Percentiles rank a stretch among this genome's conserved stretches.
Evolutionary conservation across 2,797 vertebrate genomes (phyloP).

Genomic region (Orientallactaga sibirica): DNA sequence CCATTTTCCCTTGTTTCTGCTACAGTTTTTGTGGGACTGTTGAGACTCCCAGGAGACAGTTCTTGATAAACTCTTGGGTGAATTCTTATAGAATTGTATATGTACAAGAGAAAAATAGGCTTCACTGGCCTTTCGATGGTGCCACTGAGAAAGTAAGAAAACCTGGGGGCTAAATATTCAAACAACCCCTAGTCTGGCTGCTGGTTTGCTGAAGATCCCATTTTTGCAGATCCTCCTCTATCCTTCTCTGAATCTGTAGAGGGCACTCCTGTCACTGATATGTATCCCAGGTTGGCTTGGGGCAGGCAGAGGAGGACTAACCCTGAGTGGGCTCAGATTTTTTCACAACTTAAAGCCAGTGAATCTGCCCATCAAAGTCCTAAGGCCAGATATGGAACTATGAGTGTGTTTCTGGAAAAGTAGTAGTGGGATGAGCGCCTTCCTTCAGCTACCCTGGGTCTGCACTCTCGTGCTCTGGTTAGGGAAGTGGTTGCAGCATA

Average conservation of each 20-base stretch:
- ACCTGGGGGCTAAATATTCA: not conserved
- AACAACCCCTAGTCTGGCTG: not conserved
- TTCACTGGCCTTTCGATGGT: not conserved
- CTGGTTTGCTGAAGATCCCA: not conserved
- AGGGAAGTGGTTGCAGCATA: not conserved
- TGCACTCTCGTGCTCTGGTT: not conserved
- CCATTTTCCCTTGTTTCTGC: not conserved
- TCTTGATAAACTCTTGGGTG: constrained; percentile 17
- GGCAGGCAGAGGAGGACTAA: constrained; percentile 1
- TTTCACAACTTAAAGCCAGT: not conserved
- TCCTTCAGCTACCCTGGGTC: not conserved
- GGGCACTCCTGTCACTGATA: constrained; percentile 78
- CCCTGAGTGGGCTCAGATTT: not conserved
- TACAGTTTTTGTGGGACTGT: not conserved
- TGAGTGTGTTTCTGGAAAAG: not conserved
- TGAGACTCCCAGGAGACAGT: constrained; percentile 28
- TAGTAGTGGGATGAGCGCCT: not conserved
- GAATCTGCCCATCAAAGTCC: not conserved
- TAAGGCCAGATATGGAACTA: not conserved
- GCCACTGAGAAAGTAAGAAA: not conserved
- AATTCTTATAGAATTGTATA: not conserved
- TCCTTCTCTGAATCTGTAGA: constrained; percentile 76
- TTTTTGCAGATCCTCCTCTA: not conserved
- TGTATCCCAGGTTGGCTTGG: constrained; percentile 5
- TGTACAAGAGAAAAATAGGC: not conserved